Evolutionary conservation across 2,113 vertebrate genomes (phyloP), one percentile per base, ranked within the genome.

Genomic region (Alces alces): DNA sequence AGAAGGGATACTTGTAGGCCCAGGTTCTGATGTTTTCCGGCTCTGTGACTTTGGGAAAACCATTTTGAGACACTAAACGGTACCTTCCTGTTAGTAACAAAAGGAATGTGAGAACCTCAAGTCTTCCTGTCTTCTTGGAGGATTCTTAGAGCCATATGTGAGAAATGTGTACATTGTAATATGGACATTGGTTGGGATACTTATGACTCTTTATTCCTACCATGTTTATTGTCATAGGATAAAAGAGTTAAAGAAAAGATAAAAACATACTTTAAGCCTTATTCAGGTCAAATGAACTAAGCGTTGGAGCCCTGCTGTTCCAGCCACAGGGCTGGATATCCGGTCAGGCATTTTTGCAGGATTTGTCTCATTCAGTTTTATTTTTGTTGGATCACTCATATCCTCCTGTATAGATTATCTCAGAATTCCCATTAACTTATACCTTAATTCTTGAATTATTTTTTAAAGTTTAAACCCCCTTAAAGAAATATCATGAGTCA

Each of bases 381-480:
- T 28, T 76, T 73, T 87, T 91, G 5, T 92, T 36, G 85, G 16
- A 21, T 66, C 64, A 84, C 4, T 45, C 4, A 1, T 43, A 10
- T 19, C 6, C 39, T 73, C 3, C 15, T 27, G 2, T 16, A 30
- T 6, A 85, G 33, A 15, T 95, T 78, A 30, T 78, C 30, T 87
- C 58, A 85, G 47, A 76, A 76, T 94, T 92, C 11, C 50, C n/a
- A 70, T 47, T 50, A 76, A 12, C 43, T 90, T 23, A 33, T 60
- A 85, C 88, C 45, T 94, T 54, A 70, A 54, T 96, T 96, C 28
- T 84, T 80, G 57, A 96, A 64, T 93, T 58, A 39, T 15, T 78
- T 88, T 95, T 95, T 60, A 50, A 91, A 64, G 36, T 93, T 95
- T 86, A 89, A 84, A 96, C 27, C 2, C 19, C 5, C 7, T 89